Percentiles rank a stretch among this genome's conserved stretches.
phyloP scores from a whole-genome alignment of 2,113 vertebrate genomes.

The Terrapene triunguis region DNA sequence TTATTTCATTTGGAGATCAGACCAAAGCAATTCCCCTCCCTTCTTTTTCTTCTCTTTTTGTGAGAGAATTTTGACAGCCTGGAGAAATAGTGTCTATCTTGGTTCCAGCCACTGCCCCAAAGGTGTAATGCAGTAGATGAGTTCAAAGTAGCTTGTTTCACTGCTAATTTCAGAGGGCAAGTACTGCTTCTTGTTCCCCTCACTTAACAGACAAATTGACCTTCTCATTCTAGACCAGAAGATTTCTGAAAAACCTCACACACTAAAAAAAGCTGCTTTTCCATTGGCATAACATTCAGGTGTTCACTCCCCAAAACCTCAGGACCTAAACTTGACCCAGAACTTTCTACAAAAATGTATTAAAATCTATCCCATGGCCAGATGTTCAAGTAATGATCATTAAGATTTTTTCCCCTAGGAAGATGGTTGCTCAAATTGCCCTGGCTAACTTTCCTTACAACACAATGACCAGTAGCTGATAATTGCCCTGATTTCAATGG shows the following conservation, averaged over 20 bases:
- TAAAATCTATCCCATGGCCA: background rate
- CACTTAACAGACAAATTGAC: conserved; percentile 69
- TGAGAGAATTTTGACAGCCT: conserved; percentile 15
- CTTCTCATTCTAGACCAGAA: conserved; percentile 70
- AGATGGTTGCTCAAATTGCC: background rate
- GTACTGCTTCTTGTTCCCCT: conserved; percentile 43
- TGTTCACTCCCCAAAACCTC: background rate
- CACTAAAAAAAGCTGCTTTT: background rate
- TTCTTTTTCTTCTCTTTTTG: background rate
- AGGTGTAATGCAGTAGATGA: conserved; percentile 31
- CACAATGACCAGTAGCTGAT: fast-evolving
- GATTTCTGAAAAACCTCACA: conserved; percentile 1
- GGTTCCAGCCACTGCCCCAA: conserved; percentile 8
- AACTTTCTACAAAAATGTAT: background rate
- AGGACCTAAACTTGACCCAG: background rate
- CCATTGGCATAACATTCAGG: background rate
- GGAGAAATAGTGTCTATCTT: background rate
- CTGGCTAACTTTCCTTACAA: background rate
- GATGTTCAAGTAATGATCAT: background rate
- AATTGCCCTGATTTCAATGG: background rate
- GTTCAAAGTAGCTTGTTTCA: conserved; percentile 43
- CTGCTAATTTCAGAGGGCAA: conserved; percentile 60
- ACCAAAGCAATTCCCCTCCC: background rate
- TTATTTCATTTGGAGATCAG: conserved; percentile 36
- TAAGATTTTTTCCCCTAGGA: fast-evolving